These are phyloP conservation scores for Ctenosaura bakeri DNA, from an alignment of 2,797 vertebrate species.

Conservation along the genomic window DNA sequence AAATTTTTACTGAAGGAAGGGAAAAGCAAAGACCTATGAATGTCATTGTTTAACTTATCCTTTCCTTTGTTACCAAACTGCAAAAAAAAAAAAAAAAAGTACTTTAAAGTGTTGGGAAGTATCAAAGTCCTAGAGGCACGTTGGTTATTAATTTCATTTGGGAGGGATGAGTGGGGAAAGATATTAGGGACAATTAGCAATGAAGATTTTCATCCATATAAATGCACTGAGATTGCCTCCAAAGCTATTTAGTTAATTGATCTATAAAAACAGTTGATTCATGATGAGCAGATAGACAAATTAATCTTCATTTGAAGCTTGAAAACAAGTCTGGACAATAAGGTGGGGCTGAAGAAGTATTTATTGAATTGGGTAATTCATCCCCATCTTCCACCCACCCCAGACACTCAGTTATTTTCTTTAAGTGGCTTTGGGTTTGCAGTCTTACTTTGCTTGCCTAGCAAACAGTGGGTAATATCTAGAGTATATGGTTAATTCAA, in stretches of 20 bases:
- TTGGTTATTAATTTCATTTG: slow-evolving; percentile 74
- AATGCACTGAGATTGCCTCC: slow-evolving; percentile 65
- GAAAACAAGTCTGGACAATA: slow-evolving; percentile 62
- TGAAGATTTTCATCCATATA: slow-evolving; percentile 76
- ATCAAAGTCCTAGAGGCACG: slow-evolving; percentile 61
- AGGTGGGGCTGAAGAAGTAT: slow-evolving; percentile 54
- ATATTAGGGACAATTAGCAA: slow-evolving; percentile 69
- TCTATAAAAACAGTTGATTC: slow-evolving; percentile 75
- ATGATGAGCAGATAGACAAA: slow-evolving; percentile 76
- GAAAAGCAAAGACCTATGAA: slow-evolving; percentile 61
- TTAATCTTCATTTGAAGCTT: slow-evolving; percentile 80
- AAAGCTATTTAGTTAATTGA: slow-evolving; percentile 80
- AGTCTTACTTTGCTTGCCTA: neutral
- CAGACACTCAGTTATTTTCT: neutral
- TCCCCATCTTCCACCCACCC: neutral
- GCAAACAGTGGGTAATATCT: too few species aligned
- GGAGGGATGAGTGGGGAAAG: slow-evolving; percentile 60
- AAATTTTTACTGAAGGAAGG: slow-evolving; percentile 64
- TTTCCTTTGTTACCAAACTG: slow-evolving; percentile 69
- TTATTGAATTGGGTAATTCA: neutral
- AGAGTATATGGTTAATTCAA: neutral
- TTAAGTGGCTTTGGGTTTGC: neutral
- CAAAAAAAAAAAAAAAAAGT: slow-evolving; percentile 53
- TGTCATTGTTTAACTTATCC: slow-evolving; percentile 68
- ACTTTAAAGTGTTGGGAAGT: slow-evolving; percentile 59